Evolutionary conservation across 92 coral and sea anemone species (phyloP).

Genomic region (Nematostella vectensis): DNA sequence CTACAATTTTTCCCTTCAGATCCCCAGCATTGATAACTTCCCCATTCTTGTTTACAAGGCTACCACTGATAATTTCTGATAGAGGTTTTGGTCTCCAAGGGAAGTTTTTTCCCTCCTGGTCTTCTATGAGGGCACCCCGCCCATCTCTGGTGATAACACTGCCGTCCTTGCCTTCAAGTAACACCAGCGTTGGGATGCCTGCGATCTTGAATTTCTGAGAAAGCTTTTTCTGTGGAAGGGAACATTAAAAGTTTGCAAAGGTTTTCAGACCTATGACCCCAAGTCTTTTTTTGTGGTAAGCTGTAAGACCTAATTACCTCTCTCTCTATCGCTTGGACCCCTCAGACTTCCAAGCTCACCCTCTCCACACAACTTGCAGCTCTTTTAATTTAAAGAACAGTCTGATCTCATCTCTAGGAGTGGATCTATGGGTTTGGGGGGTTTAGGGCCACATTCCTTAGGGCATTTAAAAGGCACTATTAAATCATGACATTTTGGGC

Average conservation of each 20-base stretch:
- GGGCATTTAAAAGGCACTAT: too few species aligned
- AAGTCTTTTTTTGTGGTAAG: too few species aligned
- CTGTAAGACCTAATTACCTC: too few species aligned
- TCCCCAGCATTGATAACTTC: conserved; percentile 48
- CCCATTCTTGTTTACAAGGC: conserved; percentile 35
- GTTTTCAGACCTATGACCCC: too few species aligned
- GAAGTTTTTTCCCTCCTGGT: conserved; percentile 60
- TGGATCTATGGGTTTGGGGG: too few species aligned
- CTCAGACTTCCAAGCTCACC: too few species aligned
- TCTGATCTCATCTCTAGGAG: too few species aligned
- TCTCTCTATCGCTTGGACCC: too few species aligned
- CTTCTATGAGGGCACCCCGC: conserved; percentile 43
- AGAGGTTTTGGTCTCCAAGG: conserved; percentile 85
- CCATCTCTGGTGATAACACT: conserved; percentile 76
- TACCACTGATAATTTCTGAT: conserved; percentile 42
- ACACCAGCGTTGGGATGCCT: conserved; percentile 92
- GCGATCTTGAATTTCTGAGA: conserved; percentile 72
- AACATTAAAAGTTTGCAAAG: background rate
- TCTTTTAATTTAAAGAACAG: too few species aligned
- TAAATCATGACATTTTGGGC: too few species aligned
- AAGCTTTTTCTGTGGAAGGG: conserved; percentile 45
- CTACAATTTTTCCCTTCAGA: conserved; percentile 71
- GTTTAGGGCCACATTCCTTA: too few species aligned
- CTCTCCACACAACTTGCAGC: too few species aligned
- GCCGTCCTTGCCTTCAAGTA: conserved; percentile 82